phyloP scores from a whole-genome alignment of 2,888 invertebrate species.

The Hyposoter didymator region DNA sequence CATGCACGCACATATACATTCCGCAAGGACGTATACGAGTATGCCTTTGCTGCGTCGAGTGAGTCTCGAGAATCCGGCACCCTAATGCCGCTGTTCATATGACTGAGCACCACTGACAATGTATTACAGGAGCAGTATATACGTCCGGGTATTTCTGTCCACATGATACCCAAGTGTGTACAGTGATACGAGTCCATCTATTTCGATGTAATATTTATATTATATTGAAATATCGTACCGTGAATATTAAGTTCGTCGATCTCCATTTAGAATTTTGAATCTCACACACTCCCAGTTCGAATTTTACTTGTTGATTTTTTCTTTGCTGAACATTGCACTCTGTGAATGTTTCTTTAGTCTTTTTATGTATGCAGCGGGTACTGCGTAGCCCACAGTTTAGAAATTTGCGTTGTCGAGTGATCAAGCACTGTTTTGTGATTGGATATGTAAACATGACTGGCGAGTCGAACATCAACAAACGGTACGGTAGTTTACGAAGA shows the following conservation, averaged over 20 bases:
- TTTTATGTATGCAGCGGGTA: neutral
- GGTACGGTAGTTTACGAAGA: neutral
- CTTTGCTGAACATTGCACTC: neutral
- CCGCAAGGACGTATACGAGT: conserved; percentile 26
- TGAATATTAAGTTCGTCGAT: neutral
- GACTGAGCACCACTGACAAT: conserved; percentile 54
- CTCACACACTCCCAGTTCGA: neutral
- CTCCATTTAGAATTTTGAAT: neutral
- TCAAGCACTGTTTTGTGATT: neutral
- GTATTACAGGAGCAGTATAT: conserved; percentile 24
- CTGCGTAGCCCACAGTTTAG: neutral
- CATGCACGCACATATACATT: conserved; percentile 15
- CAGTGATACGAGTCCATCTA: conserved; percentile 2
- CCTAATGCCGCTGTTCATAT: conserved; percentile 22
- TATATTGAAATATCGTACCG: neutral
- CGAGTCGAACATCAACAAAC: neutral
- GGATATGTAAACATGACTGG: conserved; percentile 4
- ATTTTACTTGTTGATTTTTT: no score
- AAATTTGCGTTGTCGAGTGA: neutral
- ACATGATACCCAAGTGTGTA: conserved; percentile 14
- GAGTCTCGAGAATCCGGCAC: conserved; percentile 56
- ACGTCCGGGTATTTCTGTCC: conserved; percentile 19
- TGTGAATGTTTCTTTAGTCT: neutral
- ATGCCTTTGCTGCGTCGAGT: conserved; percentile 51
- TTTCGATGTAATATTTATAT: conserved; percentile 19